Evolutionary conservation across 2,888 invertebrate genomes (phyloP).

Genomic region (Latrodectus elegans): DNA sequence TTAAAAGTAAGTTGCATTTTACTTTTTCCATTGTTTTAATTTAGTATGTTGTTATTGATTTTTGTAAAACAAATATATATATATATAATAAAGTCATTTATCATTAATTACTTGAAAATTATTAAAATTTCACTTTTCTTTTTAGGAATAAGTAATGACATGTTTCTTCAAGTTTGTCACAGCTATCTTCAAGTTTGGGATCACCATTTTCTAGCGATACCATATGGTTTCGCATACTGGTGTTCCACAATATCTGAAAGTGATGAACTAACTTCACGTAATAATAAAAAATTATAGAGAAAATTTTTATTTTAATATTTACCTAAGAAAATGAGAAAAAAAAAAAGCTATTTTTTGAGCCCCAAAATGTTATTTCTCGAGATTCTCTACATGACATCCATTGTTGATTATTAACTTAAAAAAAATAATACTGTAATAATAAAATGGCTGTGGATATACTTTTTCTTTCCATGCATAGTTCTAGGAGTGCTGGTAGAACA

Average conservation of each 20-base stretch:
- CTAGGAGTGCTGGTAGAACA: conserved; percentile 3
- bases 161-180: neutral
- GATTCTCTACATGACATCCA: conserved; percentile 61
- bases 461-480: conserved; percentile 15
- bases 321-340: conserved; percentile 3
- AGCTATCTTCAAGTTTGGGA: neutral
- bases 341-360: conserved; percentile 64
- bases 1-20: too few species aligned
- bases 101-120: neutral
- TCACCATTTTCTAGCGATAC: neutral
- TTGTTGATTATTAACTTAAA: conserved; percentile 48
- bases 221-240: neutral
- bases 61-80: neutral
- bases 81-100: neutral
- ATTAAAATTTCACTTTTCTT: neutral
- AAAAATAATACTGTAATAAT: neutral
- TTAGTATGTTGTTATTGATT: too few species aligned
- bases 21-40: too few species aligned
- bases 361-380: conserved; percentile 60
- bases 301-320: conserved; percentile 67
- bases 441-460: neutral
- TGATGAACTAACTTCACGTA: conserved; percentile 28
- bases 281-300: conserved; percentile 30
- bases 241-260: conserved; percentile 40
- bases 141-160: neutral